Conservation (phyloP, 2,113 vertebrate genomes). For the Etheostoma cragini region DNA sequence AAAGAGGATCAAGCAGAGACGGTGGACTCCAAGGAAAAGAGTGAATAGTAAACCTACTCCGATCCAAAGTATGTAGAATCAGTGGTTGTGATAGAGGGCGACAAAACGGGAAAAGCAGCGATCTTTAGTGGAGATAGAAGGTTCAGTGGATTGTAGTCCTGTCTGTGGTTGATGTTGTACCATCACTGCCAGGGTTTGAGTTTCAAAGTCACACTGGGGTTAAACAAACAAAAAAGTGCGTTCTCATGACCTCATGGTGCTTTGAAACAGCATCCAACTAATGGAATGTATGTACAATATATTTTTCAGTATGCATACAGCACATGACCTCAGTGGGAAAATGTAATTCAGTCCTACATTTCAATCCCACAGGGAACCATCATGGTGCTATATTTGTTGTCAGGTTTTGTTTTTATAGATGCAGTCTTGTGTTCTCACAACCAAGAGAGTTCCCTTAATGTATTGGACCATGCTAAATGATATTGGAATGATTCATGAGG, state of each 20-base stretch:
- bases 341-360: background rate
- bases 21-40: slow-evolving; percentile 25
- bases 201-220: background rate
- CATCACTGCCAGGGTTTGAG: slow-evolving; percentile 7
- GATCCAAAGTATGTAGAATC: slow-evolving; percentile 14
- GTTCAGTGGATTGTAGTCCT: background rate
- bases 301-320: slow-evolving; percentile 4
- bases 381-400: background rate
- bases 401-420: background rate
- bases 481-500: background rate
- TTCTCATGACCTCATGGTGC: slow-evolving; percentile 19
- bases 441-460: background rate
- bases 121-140: background rate
- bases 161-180: background rate
- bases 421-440: background rate
- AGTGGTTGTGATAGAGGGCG: fast-evolving
- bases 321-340: background rate
- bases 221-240: background rate
- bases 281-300: slow-evolving; percentile 9
- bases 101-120: background rate
- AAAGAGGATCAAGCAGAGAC: slow-evolving; percentile 34
- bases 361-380: background rate
- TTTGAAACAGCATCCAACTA: slow-evolving; percentile 7
- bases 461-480: background rate
- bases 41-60: slow-evolving; percentile 24